phyloP scores from a whole-genome alignment of 2,888 invertebrate species.

The Pyrocoelia pectoralis region DNA sequence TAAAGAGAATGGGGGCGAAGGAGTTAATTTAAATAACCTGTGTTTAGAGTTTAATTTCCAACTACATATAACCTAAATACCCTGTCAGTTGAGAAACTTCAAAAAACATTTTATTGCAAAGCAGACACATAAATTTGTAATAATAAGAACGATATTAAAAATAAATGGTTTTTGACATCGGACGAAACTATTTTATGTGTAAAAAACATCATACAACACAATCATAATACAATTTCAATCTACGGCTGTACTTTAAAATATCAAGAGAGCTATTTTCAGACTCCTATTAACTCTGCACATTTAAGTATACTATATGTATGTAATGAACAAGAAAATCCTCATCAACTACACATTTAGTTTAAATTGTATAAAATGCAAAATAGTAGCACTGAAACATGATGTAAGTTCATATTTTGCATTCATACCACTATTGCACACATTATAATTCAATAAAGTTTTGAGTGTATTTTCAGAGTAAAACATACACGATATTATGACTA shows the following conservation, averaged over 20 bases:
- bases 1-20: slow-evolving; percentile 1
- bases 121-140: slow-evolving; percentile 9
- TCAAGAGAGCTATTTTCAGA: slow-evolving; percentile 6
- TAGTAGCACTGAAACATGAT: slow-evolving; percentile 3
- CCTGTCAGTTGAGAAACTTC: background rate
- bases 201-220: slow-evolving; percentile 6
- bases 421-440: slow-evolving; percentile 2
- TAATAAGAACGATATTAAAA: background rate
- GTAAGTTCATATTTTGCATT: slow-evolving; percentile 5
- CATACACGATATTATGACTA: background rate
- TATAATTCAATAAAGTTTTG: slow-evolving; percentile 6
- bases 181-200: slow-evolving; percentile 3
- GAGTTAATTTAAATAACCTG: slow-evolving; percentile 3
- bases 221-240: slow-evolving; percentile 2
- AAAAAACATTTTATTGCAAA: background rate
- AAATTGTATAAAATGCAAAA: slow-evolving; percentile 6
- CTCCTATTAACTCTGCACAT: slow-evolving; percentile 4
- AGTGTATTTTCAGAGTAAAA: background rate
- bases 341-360: slow-evolving; percentile 2
- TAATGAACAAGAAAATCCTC: slow-evolving; percentile 7
- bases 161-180: background rate
- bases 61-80: no score
- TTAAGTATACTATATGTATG: slow-evolving; percentile 5
- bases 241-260: slow-evolving; percentile 1
- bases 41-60: no score